Evolutionary conservation across 2,888 invertebrate genomes (phyloP).

Genomic region (Noctua pronuba): DNA sequence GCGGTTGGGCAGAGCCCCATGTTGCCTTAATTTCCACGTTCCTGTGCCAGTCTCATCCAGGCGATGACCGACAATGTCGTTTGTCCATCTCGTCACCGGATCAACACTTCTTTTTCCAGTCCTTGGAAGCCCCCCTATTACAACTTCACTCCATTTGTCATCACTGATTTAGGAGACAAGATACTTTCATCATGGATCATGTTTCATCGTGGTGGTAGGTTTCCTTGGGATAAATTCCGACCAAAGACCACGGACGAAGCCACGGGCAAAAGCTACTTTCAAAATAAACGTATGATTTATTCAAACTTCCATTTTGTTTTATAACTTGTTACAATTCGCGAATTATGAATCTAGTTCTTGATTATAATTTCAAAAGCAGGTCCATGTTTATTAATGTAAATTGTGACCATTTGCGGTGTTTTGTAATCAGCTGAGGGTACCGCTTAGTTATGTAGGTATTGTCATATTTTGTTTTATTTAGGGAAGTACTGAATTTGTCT

Average conservation of each 20-base stretch:
- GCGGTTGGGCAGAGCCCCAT: no score
- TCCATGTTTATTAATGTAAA: constrained; percentile 59
- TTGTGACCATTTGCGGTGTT: constrained; percentile 55
- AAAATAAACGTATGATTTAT: constrained; percentile 71
- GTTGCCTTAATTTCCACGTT: background rate
- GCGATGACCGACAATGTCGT: background rate
- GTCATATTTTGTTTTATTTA: constrained; percentile 8
- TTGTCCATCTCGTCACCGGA: no score
- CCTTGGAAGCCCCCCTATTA: no score
- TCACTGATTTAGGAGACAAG: background rate
- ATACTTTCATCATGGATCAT: no score
- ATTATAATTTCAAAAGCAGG: constrained; percentile 65
- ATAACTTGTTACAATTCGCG: constrained; percentile 50
- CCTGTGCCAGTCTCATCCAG: background rate
- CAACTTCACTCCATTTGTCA: background rate
- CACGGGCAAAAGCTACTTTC: background rate
- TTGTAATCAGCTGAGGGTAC: constrained; percentile 51
- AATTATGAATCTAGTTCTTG: constrained; percentile 60
- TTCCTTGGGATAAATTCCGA: no score
- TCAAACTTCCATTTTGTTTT: constrained; percentile 66
- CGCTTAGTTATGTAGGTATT: constrained; percentile 13
- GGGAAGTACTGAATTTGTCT: background rate
- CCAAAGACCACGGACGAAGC: background rate
- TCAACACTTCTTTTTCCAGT: no score
- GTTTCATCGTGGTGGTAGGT: background rate